Base-by-base conservation (phyloP, 2,113 vertebrate species). In the Phaethon lepturus region DNA sequence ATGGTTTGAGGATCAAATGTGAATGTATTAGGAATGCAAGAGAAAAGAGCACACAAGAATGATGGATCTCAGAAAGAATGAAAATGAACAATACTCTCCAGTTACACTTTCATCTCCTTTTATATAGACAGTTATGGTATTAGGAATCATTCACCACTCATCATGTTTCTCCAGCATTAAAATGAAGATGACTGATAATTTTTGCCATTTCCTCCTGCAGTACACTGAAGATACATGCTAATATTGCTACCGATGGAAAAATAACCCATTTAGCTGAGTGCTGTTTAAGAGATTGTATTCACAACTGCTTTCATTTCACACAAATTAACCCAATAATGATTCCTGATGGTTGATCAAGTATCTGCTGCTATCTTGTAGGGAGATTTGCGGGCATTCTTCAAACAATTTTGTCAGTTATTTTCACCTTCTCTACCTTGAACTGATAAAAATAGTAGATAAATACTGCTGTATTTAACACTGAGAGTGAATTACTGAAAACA, bases 201-300 rank as follows among this genome's bases (percentile, higher is more conserved):
- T 94, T 97, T 91, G 86, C 77, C 77, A 95, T 97, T 97, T 97
- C 94, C 94, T 96, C 74, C 74, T 73, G 50, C 62, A 69, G 58
- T 58, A 94, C 74, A 81, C 56, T 63, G 56, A 89, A 91, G 93
- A 72, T 85, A 87, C 80, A 88, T 66, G 40, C 23, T 91, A 94
- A 87, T 91, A 91, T 72, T 76, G 35, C 69, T 88, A 91, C 62
- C 93, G 76, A 71, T 95, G 94, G 94, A 91, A 95, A 95, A 94
- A 91, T 92, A 97, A 97, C 74, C 63, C 55, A 49, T 95, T 97
- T 96, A 93, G 94, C 86, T 84, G 89, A 95, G 94, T 95, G 95
- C 91, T 90, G 45, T 67, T 94, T 72, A 85, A 71, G 76, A 91
- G 77, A 85, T 89, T 88, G 84, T 77, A 76, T 95, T 91, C 89